A percentile compares a stretch with the other conserved stretches of the same genome.
Conservation (phyloP, 2,797 vertebrate species). For the Parotocinclus haroldoi region DNA sequence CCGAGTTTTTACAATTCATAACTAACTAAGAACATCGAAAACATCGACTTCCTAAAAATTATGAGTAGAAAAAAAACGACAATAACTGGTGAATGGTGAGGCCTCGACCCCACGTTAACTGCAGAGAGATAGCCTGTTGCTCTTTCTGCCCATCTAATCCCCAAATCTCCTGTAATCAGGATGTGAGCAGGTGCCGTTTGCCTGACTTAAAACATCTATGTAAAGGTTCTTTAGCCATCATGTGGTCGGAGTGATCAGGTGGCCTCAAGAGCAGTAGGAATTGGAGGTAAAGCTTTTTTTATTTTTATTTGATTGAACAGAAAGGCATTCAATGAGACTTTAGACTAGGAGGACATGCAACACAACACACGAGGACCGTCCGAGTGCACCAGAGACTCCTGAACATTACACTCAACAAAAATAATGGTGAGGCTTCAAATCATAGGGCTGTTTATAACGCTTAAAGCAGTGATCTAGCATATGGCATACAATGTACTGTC, state of each 20-base stretch:
- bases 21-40: too few species aligned
- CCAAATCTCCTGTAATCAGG: constrained; percentile 79
- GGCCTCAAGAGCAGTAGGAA: constrained; percentile 10
- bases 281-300: constrained; percentile 45
- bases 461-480: background rate
- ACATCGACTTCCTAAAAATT: too few species aligned
- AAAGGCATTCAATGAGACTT: constrained; percentile 31
- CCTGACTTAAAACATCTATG: constrained; percentile 69
- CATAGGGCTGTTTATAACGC: constrained; percentile 7
- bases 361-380: constrained; percentile 48
- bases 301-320: constrained; percentile 49
- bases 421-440: constrained; percentile 59
- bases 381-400: constrained; percentile 37
- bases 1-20: too few species aligned
- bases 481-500: too few species aligned
- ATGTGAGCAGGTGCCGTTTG: constrained; percentile 67
- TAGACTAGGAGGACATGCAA: constrained; percentile 37
- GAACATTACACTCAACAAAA: constrained; percentile 38
- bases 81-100: constrained; percentile 18
- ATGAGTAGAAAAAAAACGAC: constrained; percentile 50
- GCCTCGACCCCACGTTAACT: background rate
- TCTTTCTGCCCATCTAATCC: constrained; percentile 70
- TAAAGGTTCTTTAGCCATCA: constrained; percentile 60
- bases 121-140: constrained; percentile 46
- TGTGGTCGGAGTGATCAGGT: constrained; percentile 56